Percentiles rank a stretch among this genome's conserved stretches.
These are phyloP conservation scores for Lamprologus lemairii DNA, from an alignment of 2,113 vertebrate species.

Conservation along the genomic window DNA sequence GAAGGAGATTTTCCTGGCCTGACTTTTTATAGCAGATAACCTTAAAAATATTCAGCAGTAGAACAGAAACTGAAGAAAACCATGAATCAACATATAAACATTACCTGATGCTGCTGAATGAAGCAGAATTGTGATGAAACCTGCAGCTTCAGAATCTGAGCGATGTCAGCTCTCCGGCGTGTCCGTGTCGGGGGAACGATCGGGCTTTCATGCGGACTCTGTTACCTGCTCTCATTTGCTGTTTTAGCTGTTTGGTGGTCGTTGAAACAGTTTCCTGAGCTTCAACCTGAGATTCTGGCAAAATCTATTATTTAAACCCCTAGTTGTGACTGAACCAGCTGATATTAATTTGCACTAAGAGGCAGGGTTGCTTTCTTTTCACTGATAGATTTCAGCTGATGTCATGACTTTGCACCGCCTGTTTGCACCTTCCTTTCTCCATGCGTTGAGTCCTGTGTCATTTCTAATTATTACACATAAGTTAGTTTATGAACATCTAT, in stretches of 20 bases:
- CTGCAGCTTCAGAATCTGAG: background rate
- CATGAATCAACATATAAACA: background rate
- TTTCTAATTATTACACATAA: background rate
- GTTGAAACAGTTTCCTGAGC: background rate
- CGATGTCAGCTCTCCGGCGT: rapidly evolving
- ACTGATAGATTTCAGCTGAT: background rate
- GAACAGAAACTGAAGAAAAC: background rate
- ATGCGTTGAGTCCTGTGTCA: background rate
- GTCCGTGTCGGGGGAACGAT: background rate
- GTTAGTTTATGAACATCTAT: background rate
- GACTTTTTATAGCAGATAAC: background rate
- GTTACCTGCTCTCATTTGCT: background rate
- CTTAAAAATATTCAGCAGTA: background rate
- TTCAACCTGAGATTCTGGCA: background rate
- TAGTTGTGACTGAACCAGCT: background rate
- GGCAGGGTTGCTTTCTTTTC: background rate
- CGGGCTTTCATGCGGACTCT: background rate
- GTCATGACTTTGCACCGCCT: background rate
- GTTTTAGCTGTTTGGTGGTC: background rate
- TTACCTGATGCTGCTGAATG: background rate
- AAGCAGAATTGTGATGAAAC: background rate
- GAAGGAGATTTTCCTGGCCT: rapidly evolving
- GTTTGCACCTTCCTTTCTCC: background rate
- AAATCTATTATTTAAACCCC: rapidly evolving
- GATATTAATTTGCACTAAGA: background rate